Evolutionary conservation across 2,888 invertebrate species (phyloP), one percentile per base, ranked within the genome.

Genomic region (Lithophane semibrunnea): DNA sequence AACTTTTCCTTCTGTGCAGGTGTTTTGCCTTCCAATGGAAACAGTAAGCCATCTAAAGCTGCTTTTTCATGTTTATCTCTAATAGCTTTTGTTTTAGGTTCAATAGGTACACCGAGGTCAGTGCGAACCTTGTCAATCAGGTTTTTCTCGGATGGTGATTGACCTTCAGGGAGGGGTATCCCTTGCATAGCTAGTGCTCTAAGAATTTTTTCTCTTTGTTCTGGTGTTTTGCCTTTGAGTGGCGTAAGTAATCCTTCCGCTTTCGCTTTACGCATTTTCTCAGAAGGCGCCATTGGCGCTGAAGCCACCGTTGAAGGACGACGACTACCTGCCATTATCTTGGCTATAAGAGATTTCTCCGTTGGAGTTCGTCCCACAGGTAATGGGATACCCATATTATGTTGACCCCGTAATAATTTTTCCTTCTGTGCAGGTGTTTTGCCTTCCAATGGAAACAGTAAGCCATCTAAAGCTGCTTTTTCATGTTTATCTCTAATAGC

Each of bases 1-100:
- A 90, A 82, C 16, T 88, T 89, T 75, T 90, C 89, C 73, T 90
- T 92, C 56, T 91, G 67, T 7, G 80, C 44, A 1, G 79, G 13
- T 16, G 76, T 67, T n/a, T 60, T 78, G 8, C 58, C 76, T 44
- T 76, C 79, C 13, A 77, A 21, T 3, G 77, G 77, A 0, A 5
- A 1, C 0, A 77, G 21, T 29, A 52, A 16, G 4, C 60, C 79
- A 47, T 21, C 68, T 47, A 10, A 3, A 8, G 77, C 58, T 12
- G 79, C 70, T 69, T 49, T 1, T 24, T 60, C 60, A 3, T 77
- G 79, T 60, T 47, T 69, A 0, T 52, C 16, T 60, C 70, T 44
- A 52, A 68, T 69, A 12, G 18, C 18, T 60, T 44, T 60, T 9
- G 0, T 69, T 60, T 52, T 68, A 18, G 77, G 77, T n/a, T 77